Percentiles rank a stretch among this genome's conserved stretches.
Conservation (phyloP, 2,797 vertebrate genomes). For the Oreochromis grahami region DNA sequence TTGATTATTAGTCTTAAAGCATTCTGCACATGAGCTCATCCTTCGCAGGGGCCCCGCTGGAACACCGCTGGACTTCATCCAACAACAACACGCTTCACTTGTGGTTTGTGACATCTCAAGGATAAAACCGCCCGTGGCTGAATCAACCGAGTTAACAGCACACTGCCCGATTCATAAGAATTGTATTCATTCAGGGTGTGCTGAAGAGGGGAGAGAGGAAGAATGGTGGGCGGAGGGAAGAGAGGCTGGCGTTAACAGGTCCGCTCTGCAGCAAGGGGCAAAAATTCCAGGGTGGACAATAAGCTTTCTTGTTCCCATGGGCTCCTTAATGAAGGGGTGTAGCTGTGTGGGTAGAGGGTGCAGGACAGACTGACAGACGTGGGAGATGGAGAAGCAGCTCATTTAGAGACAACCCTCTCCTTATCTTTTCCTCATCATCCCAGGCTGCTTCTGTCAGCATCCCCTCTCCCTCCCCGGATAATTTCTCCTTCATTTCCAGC, state of each 20-base stretch:
- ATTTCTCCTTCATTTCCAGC: conserved; percentile 52
- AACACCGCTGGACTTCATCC: conserved; percentile 19
- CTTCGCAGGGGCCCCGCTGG: neutral
- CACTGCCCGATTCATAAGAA: conserved; percentile 62
- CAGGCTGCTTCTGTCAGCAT: conserved; percentile 63
- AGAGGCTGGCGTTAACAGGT: conserved; percentile 74
- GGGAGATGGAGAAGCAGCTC: conserved; percentile 63
- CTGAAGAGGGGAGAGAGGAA: conserved; percentile 49
- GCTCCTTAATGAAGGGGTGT: conserved; percentile 74
- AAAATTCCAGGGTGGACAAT: conserved; percentile 74
- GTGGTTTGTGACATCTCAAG: conserved; percentile 55
- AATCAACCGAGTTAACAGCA: conserved; percentile 45
- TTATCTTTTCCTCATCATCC: conserved; percentile 65
- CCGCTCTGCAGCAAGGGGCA: conserved; percentile 60
- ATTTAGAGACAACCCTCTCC: conserved; percentile 58
- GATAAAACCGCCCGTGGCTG: conserved; percentile 41
- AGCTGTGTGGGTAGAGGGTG: conserved; percentile 57
- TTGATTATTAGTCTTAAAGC: neutral
- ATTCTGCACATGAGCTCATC: conserved; percentile 26
- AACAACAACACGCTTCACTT: conserved; percentile 48
- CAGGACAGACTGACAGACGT: conserved; percentile 61
- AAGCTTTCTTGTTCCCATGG: conserved; percentile 73
- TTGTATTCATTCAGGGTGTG: conserved; percentile 54
- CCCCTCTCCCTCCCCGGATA: conserved; percentile 16
- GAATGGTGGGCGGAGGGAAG: conserved; percentile 63